phyloP scores from a whole-genome alignment of 1,140 invertebrate genomes.

The Theocolax elegans region DNA sequence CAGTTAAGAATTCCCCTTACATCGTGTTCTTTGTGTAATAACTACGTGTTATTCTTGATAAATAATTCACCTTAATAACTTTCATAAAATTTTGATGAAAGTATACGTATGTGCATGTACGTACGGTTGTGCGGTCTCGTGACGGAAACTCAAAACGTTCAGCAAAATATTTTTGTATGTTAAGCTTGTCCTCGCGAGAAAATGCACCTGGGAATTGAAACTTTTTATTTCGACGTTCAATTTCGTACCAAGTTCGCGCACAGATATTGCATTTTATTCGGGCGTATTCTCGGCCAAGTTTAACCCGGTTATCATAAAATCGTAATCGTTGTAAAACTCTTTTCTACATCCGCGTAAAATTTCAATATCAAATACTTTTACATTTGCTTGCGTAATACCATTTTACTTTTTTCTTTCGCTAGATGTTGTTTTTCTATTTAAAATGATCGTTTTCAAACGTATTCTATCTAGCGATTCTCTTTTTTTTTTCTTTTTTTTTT shows the following conservation, averaged over 20 bases:
- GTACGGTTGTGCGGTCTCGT: too few relatives aligned
- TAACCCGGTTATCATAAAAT: neutral
- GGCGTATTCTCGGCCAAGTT: neutral
- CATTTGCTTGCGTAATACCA: too few relatives aligned
- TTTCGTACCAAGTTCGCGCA: neutral
- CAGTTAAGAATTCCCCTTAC: too few relatives aligned
- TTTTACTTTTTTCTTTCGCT: too few relatives aligned
- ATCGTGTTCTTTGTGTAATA: neutral
- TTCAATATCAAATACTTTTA: too few relatives aligned
- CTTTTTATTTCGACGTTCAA: slow-evolving; percentile 8
- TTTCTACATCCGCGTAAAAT: too few relatives aligned
- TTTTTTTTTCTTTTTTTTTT: too few relatives aligned
- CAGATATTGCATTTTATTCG: neutral
- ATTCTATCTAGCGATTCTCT: too few relatives aligned
- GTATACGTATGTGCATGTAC: too few relatives aligned
- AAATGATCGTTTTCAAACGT: neutral
- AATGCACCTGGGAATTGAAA: neutral
- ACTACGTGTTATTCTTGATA: neutral
- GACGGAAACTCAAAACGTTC: too few relatives aligned
- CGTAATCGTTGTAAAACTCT: neutral
- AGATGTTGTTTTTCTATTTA: too few relatives aligned
- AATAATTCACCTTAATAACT: slow-evolving; percentile 13
- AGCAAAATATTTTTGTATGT: too few relatives aligned
- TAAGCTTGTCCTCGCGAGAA: neutral
- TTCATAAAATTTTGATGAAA: slow-evolving; percentile 11